Conservation (phyloP, 2,113 vertebrate species). For the Solea solea region DNA sequence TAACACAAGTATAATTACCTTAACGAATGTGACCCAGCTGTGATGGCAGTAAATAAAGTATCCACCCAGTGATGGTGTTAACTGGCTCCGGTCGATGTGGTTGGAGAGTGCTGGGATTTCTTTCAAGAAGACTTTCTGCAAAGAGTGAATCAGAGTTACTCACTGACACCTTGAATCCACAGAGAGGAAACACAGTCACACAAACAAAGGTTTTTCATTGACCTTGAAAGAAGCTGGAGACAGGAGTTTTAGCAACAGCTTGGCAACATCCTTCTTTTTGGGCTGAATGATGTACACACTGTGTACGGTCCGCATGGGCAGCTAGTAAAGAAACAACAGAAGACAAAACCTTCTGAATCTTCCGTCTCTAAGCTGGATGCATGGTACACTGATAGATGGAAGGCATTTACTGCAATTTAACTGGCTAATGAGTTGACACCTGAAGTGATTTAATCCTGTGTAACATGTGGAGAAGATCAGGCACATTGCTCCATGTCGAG, state of each 20-base stretch:
- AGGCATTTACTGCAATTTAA: too few species aligned
- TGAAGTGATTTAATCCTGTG: too few species aligned
- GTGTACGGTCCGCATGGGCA: constrained; percentile 60
- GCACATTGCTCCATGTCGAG: too few species aligned
- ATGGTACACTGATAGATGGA: too few species aligned
- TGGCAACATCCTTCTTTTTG: constrained; percentile 68
- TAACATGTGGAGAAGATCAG: too few species aligned
- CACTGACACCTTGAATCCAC: too few species aligned
- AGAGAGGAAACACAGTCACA: too few species aligned
- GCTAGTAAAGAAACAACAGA: constrained; percentile 13
- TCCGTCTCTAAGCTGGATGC: too few species aligned
- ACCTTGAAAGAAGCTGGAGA: constrained; percentile 67
- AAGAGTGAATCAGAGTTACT: background rate
- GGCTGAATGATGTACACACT: constrained; percentile 77
- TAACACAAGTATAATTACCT: constrained; percentile 50
- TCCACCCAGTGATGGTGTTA: constrained; percentile 71
- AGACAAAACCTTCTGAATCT: too few species aligned
- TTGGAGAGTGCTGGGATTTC: constrained; percentile 78
- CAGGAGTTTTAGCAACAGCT: constrained; percentile 70
- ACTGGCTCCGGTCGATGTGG: constrained; percentile 81
- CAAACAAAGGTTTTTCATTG: background rate
- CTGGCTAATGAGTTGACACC: too few species aligned
- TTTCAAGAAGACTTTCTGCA: constrained; percentile 79
- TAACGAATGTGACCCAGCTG: constrained; percentile 80
- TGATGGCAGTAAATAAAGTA: constrained; percentile 78